These are phyloP conservation scores for Huso huso DNA, from an alignment of 2,797 vertebrate species.

Conservation along the genomic window DNA sequence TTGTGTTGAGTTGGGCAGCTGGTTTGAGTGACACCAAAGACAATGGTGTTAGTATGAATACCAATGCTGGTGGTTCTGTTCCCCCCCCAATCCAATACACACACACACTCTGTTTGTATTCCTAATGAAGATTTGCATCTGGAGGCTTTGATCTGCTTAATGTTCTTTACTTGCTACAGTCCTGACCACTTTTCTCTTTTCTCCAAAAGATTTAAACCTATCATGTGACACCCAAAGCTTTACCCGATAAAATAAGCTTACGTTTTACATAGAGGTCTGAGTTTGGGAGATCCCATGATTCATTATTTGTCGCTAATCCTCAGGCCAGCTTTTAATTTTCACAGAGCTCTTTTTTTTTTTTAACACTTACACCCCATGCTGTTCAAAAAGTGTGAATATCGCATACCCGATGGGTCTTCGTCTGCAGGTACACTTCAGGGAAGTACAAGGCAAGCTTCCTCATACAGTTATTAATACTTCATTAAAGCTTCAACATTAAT, in stretches of 20 bases:
- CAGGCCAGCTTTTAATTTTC: slow-evolving; percentile 33
- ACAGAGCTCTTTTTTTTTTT: slow-evolving; percentile 45
- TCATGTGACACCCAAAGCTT: slow-evolving; percentile 61
- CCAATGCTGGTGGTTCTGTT: no score
- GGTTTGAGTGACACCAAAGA: no score
- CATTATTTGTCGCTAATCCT: slow-evolving; percentile 45
- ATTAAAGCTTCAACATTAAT: no score
- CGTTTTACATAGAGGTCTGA: slow-evolving; percentile 34
- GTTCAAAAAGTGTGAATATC: no score
- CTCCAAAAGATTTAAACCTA: slow-evolving; percentile 25
- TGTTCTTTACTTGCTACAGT: slow-evolving; percentile 29
- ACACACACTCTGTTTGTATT: neutral
- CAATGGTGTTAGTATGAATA: no score
- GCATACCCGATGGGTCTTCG: no score
- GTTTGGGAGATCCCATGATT: slow-evolving; percentile 55
- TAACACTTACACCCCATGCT: slow-evolving; percentile 30
- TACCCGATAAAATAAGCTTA: slow-evolving; percentile 60
- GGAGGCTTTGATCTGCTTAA: slow-evolving; percentile 52
- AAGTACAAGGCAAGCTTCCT: no score
- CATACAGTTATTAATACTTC: no score
- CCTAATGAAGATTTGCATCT: slow-evolving; percentile 17
- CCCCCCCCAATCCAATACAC: no score
- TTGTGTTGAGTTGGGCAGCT: no score
- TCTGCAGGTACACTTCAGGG: no score
- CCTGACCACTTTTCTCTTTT: slow-evolving; percentile 19